Base-by-base conservation (phyloP, 1,140 invertebrate species). In the Elysia chlorotica region DNA sequence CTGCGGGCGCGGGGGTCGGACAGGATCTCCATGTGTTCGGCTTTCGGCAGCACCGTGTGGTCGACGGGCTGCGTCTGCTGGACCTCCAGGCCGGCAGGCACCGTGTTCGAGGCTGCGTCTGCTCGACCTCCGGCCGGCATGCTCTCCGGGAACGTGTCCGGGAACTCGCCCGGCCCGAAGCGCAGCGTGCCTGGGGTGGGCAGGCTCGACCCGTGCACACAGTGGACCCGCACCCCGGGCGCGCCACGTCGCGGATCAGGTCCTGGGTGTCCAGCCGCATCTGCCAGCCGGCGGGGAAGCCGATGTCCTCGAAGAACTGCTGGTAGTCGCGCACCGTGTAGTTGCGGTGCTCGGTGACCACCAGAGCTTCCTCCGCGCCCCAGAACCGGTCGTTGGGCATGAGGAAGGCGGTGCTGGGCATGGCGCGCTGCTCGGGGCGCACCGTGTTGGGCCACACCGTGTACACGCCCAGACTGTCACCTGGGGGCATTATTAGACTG, bases 381-480 rank as follows among this genome's bases (percentile, higher is more conserved):
- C 97, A 99, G 84, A 97, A 93, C 23, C 92, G 87, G 63, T 91
- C 91, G 14, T 92, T 95, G 0, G 98, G 98, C 84, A 99, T 88
- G 10, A 99, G 88, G 92, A 95, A 99, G 3, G 96, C 94, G 3
- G 98, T 91, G 82, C 96, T 98, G 0, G 96, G 95, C 84, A 93
- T 94, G n/a, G 95, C 95, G 73, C 98, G 92, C 88, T 99, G 96
- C 88, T 97, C 92, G 61, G 91, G 88, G 72, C 94, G 91, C 41
- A 99, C 89, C 56, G 91, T 91, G 78, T 91, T 92, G 61, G 94
- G 91, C 69, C 92, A 91, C 35, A 99, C 82, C 67, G 96, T 90
- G 80, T 86, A 73, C 2, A 95, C 93, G 65, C 96, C 96, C 67
- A 99, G 90, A 87, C 97, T 93, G 86, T 99, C 97, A 73, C 96